These are phyloP conservation scores for Polydrusus cervinus DNA, from an alignment of 2,888 invertebrate genomes.

Conservation along the genomic window DNA sequence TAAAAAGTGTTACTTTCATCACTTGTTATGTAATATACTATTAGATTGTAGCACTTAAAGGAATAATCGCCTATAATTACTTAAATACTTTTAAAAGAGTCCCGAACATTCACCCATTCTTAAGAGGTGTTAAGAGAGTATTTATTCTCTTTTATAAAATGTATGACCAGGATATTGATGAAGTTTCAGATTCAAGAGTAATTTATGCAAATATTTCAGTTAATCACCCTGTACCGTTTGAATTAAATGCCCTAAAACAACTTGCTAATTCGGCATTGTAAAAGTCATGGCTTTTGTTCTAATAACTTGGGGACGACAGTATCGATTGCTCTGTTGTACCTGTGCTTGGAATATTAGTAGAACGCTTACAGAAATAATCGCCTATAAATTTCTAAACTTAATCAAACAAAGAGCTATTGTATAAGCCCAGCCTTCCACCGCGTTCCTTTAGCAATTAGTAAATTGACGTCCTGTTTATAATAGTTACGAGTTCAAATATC, in stretches of 20 bases:
- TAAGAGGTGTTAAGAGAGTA: too few relatives aligned
- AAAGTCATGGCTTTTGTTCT: conserved; percentile 32
- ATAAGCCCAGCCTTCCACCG: conserved; percentile 19
- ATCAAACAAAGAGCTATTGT: conserved; percentile 35
- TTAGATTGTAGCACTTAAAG: too few relatives aligned
- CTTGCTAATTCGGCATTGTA: conserved; percentile 28
- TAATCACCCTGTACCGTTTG: not conserved
- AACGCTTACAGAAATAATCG: conserved; percentile 24
- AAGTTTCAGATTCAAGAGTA: too few relatives aligned
- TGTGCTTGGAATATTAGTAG: conserved; percentile 38
- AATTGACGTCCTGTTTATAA: conserved; percentile 38
- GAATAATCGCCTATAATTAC: too few relatives aligned
- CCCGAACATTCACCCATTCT: too few relatives aligned
- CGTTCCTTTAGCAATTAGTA: conserved; percentile 31
- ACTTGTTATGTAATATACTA: too few relatives aligned
- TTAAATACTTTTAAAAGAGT: too few relatives aligned
- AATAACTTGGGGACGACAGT: conserved; percentile 38
- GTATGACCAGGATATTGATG: too few relatives aligned
- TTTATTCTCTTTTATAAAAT: too few relatives aligned
- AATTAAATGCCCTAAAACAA: not conserved
- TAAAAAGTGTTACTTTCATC: too few relatives aligned
- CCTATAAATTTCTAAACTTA: conserved; percentile 41
- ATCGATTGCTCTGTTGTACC: conserved; percentile 42
- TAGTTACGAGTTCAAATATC: conserved; percentile 33
- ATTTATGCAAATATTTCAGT: not conserved